Evolutionary conservation across 2,113 vertebrate genomes (phyloP).

Genomic region (Thymallus thymallus): DNA sequence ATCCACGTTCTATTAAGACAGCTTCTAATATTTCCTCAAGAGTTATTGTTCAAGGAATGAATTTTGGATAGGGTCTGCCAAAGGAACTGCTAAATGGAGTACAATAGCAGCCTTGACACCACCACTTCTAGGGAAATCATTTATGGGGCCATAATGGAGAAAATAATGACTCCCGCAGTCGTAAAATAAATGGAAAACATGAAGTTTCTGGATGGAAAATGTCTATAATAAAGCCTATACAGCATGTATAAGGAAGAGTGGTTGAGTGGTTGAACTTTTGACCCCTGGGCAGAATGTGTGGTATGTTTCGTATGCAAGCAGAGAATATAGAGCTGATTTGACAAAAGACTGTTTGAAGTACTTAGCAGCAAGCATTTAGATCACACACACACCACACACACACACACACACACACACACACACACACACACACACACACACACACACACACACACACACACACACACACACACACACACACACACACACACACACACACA

Average conservation of each 20-base stretch:
- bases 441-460: too few relatives aligned
- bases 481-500: too few relatives aligned
- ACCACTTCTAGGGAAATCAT: constrained; percentile 40
- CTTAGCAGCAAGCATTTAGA: background rate
- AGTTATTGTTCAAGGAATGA: constrained; percentile 51
- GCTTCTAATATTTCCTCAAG: constrained; percentile 58
- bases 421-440: too few relatives aligned
- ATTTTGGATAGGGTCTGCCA: constrained; percentile 58
- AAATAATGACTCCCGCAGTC: constrained; percentile 53
- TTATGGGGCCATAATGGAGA: constrained; percentile 54
- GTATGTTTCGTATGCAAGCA: constrained; percentile 14
- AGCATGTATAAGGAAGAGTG: constrained; percentile 15
- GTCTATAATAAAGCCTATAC: background rate
- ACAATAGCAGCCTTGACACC: constrained; percentile 50
- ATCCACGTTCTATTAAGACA: constrained; percentile 49
- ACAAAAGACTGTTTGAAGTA: constrained; percentile 26
- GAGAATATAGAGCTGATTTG: constrained; percentile 25
- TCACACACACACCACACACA: too few relatives aligned
- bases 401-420: too few relatives aligned
- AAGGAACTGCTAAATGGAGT: constrained; percentile 50
- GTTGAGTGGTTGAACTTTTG: constrained; percentile 22
- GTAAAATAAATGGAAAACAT: constrained; percentile 58
- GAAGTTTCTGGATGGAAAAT: constrained; percentile 41
- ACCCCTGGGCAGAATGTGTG: constrained; percentile 13
- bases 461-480: too few relatives aligned